Conservation (phyloP, 1,140 invertebrate species). For the Anastrepha ludens region DNA sequence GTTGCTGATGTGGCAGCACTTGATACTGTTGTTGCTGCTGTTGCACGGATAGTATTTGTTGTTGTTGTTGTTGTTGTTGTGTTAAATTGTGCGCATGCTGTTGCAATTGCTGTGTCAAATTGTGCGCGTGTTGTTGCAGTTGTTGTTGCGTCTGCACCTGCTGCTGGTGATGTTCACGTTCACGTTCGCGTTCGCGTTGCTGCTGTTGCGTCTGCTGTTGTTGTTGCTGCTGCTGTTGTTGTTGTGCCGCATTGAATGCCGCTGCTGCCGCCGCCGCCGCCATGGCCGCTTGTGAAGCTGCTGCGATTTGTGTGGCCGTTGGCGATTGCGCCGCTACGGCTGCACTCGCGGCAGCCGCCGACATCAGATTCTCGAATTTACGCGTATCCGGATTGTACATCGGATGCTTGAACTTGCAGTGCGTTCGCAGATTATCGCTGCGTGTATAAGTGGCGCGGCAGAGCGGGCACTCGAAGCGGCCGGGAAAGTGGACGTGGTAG, state of each 20-base stretch:
- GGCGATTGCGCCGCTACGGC: constrained; percentile 77
- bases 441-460: constrained; percentile 90
- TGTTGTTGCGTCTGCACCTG: constrained; percentile 67
- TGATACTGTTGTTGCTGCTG: constrained; percentile 66
- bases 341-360: constrained; percentile 76
- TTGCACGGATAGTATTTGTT: constrained; percentile 64
- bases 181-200: constrained; percentile 69
- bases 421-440: constrained; percentile 90
- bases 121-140: constrained; percentile 71
- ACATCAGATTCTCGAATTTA: constrained; percentile 83
- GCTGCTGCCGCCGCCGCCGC: constrained; percentile 70
- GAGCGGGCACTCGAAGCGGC: constrained; percentile 89
- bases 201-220: constrained; percentile 66
- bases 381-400: constrained; percentile 85
- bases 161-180: constrained; percentile 61
- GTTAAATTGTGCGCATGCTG: constrained; percentile 59
- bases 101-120: constrained; percentile 63
- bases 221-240: constrained; percentile 69
- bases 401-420: constrained; percentile 92
- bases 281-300: constrained; percentile 68
- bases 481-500: constrained; percentile 92
- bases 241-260: constrained; percentile 65
- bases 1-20: constrained; percentile 63
- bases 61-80: constrained; percentile 68
- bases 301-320: constrained; percentile 70